A percentile compares a stretch with the other conserved stretches of the same genome.
phyloP scores from a whole-genome alignment of 2,797 vertebrate species.

The Chromis chromis region DNA sequence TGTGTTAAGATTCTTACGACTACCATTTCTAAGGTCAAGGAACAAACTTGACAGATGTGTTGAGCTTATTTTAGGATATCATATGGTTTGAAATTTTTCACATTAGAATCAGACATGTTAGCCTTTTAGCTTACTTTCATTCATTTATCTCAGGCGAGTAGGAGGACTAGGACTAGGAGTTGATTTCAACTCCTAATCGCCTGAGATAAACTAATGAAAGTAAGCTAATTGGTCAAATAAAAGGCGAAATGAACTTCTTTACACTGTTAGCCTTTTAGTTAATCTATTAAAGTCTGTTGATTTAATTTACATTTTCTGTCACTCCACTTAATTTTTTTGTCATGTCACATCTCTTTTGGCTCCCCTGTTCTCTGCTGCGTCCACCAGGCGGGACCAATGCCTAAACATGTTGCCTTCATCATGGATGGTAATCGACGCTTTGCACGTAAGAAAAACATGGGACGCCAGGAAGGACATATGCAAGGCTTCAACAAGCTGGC shows the following conservation, averaged over 20 bases:
- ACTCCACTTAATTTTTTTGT: neutral
- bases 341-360: neutral
- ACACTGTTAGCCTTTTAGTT: too few species aligned
- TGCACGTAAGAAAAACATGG: conserved; percentile 93
- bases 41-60: neutral
- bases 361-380: conserved; percentile 2
- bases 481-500: conserved; percentile 97
- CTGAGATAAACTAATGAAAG: too few species aligned
- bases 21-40: neutral
- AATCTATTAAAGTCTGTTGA: too few species aligned
- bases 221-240: too few species aligned
- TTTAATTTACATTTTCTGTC: neutral
- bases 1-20: neutral
- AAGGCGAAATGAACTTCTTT: too few species aligned
- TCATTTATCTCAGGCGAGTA: too few species aligned
- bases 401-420: conserved; percentile 97
- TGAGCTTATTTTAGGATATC: too few species aligned
- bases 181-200: too few species aligned
- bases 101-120: too few species aligned
- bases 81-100: too few species aligned
- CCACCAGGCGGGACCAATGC: conserved; percentile 93
- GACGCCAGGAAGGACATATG: conserved; percentile 92
- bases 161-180: too few species aligned
- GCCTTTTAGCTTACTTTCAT: too few species aligned
- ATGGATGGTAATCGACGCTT: conserved; percentile 99